Conservation (phyloP, 2,113 vertebrate species). For the Irena cyanogastra region DNA sequence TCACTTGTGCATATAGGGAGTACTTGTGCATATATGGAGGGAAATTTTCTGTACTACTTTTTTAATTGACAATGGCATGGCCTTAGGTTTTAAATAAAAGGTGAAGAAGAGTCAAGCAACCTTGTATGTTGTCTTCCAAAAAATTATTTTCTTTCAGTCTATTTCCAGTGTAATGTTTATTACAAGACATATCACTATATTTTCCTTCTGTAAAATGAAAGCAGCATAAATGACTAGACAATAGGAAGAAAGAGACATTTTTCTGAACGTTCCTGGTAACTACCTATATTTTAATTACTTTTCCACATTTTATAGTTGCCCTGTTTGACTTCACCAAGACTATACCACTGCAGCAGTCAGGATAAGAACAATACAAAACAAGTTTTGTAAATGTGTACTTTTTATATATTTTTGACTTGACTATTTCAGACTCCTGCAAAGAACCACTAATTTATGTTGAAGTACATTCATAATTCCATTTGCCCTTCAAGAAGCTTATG, state of each 20-base stretch:
- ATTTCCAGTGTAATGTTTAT: background rate
- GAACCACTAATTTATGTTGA: background rate
- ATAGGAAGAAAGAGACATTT: background rate
- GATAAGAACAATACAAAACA: background rate
- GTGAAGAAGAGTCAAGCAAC: background rate
- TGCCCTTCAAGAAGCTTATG: background rate
- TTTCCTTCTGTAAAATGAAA: background rate
- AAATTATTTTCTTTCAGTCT: background rate
- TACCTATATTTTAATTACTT: background rate
- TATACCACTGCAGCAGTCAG: background rate
- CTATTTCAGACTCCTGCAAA: background rate
- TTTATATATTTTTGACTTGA: background rate
- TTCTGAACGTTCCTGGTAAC: background rate
- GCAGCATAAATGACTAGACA: background rate
- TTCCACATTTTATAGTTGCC: background rate
- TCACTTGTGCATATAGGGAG: background rate
- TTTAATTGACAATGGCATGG: background rate
- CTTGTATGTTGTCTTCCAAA: background rate
- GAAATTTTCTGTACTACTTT: background rate
- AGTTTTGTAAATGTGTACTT: background rate
- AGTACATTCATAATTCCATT: background rate
- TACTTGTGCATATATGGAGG: background rate
- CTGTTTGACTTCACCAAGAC: background rate
- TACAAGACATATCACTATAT: background rate
- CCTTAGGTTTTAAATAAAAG: background rate